Conservation (phyloP, 2,797 vertebrate genomes). For the Kryptolebias ocellatus region DNA sequence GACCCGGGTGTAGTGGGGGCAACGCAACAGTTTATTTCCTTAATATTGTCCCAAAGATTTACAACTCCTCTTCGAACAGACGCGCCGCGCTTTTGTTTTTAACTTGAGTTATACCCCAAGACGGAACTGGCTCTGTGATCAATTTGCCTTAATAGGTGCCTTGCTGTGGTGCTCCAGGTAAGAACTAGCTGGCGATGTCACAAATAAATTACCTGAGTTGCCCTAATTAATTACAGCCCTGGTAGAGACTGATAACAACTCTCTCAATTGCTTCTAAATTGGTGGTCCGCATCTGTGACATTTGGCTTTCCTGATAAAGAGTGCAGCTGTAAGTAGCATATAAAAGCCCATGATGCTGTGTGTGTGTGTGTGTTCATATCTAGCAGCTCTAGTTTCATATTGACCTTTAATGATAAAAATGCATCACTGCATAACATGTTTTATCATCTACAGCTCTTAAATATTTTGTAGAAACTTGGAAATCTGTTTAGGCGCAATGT, state of each 20-base stretch:
- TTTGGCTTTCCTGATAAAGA: constrained; percentile 60
- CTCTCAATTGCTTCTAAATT: constrained; percentile 65
- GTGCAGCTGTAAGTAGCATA: constrained; percentile 38
- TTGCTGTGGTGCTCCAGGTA: constrained; percentile 72
- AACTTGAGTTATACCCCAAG: constrained; percentile 46
- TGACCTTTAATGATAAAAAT: neutral
- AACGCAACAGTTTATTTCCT: constrained; percentile 3
- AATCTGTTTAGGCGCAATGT: neutral
- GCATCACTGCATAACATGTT: constrained; percentile 3
- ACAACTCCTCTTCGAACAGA: constrained; percentile 13
- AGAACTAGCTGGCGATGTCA: constrained; percentile 69
- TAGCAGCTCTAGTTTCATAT: neutral
- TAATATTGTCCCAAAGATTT: neutral
- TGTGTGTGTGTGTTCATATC: neutral
- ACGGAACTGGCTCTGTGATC: constrained; percentile 61
- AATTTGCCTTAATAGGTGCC: constrained; percentile 72
- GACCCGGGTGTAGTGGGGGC: constrained; percentile 17
- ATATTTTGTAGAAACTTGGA: neutral
- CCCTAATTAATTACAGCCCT: constrained; percentile 75
- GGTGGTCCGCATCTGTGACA: constrained; percentile 68
- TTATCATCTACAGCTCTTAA: neutral
- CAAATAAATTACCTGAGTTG: constrained; percentile 74
- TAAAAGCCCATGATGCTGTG: neutral
- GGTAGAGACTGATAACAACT: constrained; percentile 66
- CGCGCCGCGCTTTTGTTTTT: constrained; percentile 7